A percentile compares a stretch with the other conserved stretches of the same genome.
Conservation (phyloP, 1,140 invertebrate species). For the Pentalonia nigronervosa region DNA sequence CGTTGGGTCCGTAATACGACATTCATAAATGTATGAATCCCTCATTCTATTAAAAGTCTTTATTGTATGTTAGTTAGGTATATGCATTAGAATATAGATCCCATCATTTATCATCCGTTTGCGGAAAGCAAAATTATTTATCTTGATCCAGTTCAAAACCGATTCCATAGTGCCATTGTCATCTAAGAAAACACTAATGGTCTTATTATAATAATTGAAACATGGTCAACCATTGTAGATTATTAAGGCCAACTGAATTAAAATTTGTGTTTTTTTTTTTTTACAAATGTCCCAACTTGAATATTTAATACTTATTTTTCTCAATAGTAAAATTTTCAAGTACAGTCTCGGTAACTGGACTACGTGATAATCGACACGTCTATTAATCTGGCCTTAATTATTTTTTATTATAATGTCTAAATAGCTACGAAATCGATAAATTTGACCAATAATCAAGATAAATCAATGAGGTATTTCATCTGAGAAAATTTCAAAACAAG, state of each 20-base stretch:
- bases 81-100: slow-evolving; percentile 44
- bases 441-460: not conserved
- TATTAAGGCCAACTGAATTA: slow-evolving; percentile 28
- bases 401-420: not conserved
- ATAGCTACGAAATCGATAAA: not conserved
- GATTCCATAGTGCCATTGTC: slow-evolving; percentile 39
- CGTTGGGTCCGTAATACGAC: slow-evolving; percentile 25
- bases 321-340: not conserved
- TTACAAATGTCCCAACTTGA: not conserved
- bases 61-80: slow-evolving; percentile 53
- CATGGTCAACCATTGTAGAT: not conserved
- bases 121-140: slow-evolving; percentile 42
- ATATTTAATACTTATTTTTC: not conserved
- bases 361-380: not conserved
- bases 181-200: slow-evolving; percentile 11
- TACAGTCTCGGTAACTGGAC: not conserved
- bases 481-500: not conserved
- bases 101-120: slow-evolving; percentile 57
- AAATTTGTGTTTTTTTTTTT: not conserved
- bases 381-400: not conserved
- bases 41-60: slow-evolving; percentile 47
- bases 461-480: not conserved
- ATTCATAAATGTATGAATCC: slow-evolving; percentile 45
- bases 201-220: slow-evolving; percentile 25
- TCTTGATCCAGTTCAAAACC: slow-evolving; percentile 44